Evolutionary conservation across 2,113 vertebrate genomes (phyloP).

Genomic region (Nestor notabilis): DNA sequence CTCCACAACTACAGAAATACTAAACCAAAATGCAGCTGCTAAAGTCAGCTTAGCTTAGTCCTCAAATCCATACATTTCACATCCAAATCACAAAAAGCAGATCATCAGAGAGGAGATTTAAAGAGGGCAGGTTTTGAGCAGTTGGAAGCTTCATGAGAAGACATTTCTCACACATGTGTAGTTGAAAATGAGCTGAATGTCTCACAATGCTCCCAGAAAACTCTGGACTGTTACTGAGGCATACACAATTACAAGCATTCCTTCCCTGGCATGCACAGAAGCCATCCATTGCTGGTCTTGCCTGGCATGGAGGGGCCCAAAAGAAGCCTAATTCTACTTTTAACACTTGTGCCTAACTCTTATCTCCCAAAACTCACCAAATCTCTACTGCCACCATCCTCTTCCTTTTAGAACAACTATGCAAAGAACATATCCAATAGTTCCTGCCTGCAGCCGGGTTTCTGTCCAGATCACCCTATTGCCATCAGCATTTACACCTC

Average conservation of each 20-base stretch:
- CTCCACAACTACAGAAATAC: not conserved
- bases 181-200: not conserved
- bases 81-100: not conserved
- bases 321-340: not conserved
- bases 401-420: not conserved
- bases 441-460: not conserved
- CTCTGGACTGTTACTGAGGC: not conserved
- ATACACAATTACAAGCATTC: not conserved
- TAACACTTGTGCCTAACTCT: not conserved
- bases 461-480: not conserved
- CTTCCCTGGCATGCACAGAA: not conserved
- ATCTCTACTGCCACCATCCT: not conserved
- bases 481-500: not conserved
- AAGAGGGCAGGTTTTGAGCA: not conserved
- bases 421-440: not conserved
- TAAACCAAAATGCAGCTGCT: not conserved
- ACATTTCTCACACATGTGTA: not conserved
- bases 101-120: not conserved
- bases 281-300: not conserved
- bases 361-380: not conserved
- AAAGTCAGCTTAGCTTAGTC: not conserved
- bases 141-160: not conserved
- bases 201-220: not conserved
- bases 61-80: not conserved
- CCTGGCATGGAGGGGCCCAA: accelerated